These are phyloP conservation scores for Lamproptera curius DNA, from an alignment of 2,888 invertebrate species.

Conservation along the genomic window DNA sequence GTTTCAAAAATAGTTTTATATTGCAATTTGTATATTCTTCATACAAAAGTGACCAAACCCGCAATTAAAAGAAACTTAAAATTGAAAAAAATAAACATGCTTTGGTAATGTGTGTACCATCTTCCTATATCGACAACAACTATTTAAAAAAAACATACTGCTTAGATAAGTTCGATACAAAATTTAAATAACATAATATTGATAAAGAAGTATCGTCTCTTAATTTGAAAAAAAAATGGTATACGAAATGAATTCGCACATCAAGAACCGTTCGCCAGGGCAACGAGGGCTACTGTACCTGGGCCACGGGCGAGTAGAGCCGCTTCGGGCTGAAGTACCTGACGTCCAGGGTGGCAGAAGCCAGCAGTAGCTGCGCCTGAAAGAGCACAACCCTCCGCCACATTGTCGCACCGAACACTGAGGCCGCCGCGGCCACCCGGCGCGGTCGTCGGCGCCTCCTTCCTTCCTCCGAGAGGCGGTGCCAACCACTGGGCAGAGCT, in stretches of 20 bases:
- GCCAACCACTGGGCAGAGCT: too few relatives aligned
- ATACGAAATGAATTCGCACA: conserved; percentile 1
- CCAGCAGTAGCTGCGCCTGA: conserved; percentile 38
- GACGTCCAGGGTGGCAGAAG: conserved; percentile 43
- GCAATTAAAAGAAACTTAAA: too few relatives aligned
- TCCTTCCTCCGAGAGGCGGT: conserved; percentile 10
- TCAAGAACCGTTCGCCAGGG: neutral
- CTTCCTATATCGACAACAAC: neutral
- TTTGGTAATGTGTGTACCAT: too few relatives aligned
- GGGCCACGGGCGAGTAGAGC: conserved; percentile 18
- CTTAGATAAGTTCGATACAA: neutral
- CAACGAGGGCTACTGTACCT: conserved; percentile 20
- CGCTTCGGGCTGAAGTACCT: conserved; percentile 38
- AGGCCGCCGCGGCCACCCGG: conserved; percentile 14
- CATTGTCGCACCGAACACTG: conserved; percentile 44
- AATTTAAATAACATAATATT: too few relatives aligned
- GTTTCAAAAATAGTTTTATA: too few relatives aligned
- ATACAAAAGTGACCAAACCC: too few relatives aligned
- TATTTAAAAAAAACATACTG: neutral
- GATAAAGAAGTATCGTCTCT: too few relatives aligned
- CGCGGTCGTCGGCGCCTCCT: conserved; percentile 24
- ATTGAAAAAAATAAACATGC: too few relatives aligned
- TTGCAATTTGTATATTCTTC: too few relatives aligned
- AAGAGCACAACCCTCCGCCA: conserved; percentile 53
- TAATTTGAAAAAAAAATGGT: neutral